Evolutionary conservation across 53 echinoderm and acorn worm genomes (phyloP).

Genomic region (Holothuria leucospilota): DNA sequence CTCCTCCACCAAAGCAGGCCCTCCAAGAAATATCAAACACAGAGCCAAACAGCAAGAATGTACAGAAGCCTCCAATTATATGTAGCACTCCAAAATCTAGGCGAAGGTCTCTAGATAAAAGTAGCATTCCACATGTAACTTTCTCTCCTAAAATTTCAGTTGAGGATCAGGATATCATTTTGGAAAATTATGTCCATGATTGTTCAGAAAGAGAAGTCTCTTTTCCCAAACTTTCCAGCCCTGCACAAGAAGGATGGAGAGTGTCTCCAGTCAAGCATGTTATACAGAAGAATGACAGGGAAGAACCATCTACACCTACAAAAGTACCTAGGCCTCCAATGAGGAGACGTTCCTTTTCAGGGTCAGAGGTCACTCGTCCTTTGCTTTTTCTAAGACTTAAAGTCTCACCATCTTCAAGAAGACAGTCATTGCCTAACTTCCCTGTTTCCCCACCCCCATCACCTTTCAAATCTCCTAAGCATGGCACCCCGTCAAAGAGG

Average conservation of each 20-base stretch:
- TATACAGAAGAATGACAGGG: conserved; percentile 22
- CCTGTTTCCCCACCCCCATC: conserved; percentile 34
- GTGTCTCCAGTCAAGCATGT: conserved; percentile 83
- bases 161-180: conserved; percentile 76
- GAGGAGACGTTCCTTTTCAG: conserved; percentile 44
- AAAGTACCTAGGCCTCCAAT: neutral
- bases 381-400: conserved; percentile 32
- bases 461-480: conserved; percentile 43
- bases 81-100: conserved; percentile 73
- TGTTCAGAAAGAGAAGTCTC: conserved; percentile 79
- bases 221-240: conserved; percentile 95
- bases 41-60: neutral
- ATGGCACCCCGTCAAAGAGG: neutral
- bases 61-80: neutral
- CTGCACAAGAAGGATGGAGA: conserved; percentile 63
- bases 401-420: conserved; percentile 25
- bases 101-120: conserved; percentile 26
- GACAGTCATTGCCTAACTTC: conserved; percentile 5
- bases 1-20: conserved; percentile 18
- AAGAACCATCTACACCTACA: neutral
- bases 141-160: conserved; percentile 81
- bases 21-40: conserved; percentile 54
- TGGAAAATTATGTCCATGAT: conserved; percentile 90
- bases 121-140: conserved; percentile 55
- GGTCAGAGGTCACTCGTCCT: conserved; percentile 10